Percentiles rank a stretch among this genome's conserved stretches.
Evolutionary conservation across 2,888 invertebrate species (phyloP).

Genomic region (Rotaria socialis): DNA sequence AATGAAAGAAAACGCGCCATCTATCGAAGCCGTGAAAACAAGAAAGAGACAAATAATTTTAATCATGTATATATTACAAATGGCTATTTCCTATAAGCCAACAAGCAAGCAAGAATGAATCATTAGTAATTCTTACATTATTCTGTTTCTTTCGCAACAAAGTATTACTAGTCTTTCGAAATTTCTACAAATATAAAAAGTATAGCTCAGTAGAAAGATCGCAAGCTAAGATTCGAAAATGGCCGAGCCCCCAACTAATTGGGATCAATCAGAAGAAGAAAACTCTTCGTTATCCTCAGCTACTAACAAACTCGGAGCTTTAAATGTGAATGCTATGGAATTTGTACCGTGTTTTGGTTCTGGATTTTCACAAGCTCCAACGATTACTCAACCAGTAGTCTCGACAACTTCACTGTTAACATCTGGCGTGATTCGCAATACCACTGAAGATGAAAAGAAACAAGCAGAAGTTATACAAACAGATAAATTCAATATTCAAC

Average conservation of each 20-base stretch:
- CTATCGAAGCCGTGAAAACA: background rate
- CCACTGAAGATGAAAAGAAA: background rate
- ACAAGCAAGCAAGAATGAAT: background rate
- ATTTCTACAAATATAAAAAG: background rate
- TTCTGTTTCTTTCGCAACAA: background rate
- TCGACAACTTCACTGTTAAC: background rate
- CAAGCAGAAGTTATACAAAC: background rate
- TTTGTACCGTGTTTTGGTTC: background rate
- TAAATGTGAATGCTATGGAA: background rate
- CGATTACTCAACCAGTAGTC: background rate
- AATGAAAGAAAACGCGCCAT: background rate
- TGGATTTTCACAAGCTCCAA: background rate
- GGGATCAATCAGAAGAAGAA: background rate
- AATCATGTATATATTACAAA: background rate
- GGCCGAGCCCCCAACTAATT: background rate
- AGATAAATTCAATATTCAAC: background rate
- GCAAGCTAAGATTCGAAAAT: background rate
- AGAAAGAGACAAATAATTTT: background rate
- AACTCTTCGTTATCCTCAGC: background rate
- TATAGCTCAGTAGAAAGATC: background rate
- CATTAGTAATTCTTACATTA: background rate
- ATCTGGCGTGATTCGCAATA: background rate
- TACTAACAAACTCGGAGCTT: background rate
- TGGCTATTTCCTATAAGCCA: background rate
- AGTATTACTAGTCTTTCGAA: background rate